Evolutionary conservation across 1,140 invertebrate species (phyloP).

Genomic region (Lasioglossum albipes): DNA sequence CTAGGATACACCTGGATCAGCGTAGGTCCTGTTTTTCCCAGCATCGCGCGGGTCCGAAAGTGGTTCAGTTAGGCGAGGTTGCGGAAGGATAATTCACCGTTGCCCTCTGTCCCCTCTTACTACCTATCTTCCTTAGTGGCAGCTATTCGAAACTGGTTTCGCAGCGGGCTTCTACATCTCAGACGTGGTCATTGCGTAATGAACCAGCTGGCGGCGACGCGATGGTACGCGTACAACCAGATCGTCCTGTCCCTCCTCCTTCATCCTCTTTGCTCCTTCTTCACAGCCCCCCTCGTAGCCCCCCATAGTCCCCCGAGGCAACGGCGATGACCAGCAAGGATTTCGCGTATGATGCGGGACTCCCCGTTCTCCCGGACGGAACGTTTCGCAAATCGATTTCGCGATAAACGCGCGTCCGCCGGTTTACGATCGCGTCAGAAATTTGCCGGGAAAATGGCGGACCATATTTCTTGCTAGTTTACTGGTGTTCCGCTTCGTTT

Average conservation of each 20-base stretch:
- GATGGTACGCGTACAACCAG: slow-evolving; percentile 21
- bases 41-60: not conserved
- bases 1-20: not conserved
- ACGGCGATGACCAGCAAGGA: slow-evolving; percentile 44
- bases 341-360: slow-evolving; percentile 25
- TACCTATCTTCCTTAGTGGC: slow-evolving; percentile 38
- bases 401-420: slow-evolving; percentile 35
- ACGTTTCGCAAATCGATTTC: slow-evolving; percentile 61
- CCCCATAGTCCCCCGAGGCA: not conserved
- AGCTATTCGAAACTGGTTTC: slow-evolving; percentile 72
- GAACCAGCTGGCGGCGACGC: slow-evolving; percentile 60
- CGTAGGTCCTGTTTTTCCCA: slow-evolving; percentile 22
- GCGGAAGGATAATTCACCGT: slow-evolving; percentile 72
- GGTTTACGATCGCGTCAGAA: slow-evolving; percentile 44
- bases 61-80: slow-evolving; percentile 66
- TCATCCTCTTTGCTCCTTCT: not conserved
- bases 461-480: slow-evolving; percentile 32
- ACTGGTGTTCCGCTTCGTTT: slow-evolving; percentile 1
- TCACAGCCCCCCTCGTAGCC: not conserved
- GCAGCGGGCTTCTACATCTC: slow-evolving; percentile 64
- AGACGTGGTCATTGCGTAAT: slow-evolving; percentile 62
- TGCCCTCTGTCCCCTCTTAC: slow-evolving; percentile 33
- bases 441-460: slow-evolving; percentile 34
- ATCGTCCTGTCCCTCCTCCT: slow-evolving; percentile 8
- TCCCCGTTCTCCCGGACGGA: slow-evolving; percentile 8